Base-by-base conservation (phyloP, 1,140 invertebrate species). In the Orussus abietinus region DNA sequence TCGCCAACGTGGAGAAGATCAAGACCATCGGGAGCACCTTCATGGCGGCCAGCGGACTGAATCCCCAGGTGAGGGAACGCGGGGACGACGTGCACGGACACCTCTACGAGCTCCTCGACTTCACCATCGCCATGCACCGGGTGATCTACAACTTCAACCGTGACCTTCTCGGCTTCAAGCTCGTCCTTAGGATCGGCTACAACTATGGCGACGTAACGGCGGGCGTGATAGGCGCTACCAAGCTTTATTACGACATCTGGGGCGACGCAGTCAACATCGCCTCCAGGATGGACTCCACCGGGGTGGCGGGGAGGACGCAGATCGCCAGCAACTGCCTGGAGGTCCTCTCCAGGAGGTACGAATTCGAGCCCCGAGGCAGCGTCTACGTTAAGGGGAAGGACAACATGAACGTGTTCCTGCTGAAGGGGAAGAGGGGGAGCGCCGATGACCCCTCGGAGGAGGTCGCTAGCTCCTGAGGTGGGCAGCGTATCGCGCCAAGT, bases 221-320 rank as follows among this genome's bases (percentile, higher is more conserved):
- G 0, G 96, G 95, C 3, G 93, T 98, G 0, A 96, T 98, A 33
- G 95, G 95, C 0, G 96, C 93, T 1, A 90, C 89, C 0, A 98
- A 97, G 62, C 74, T 97, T 11, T 92, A 94, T 58, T 98, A 96
- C 53, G 96, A 98, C 66, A 97, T 98, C 37, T 98, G 96, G 96
- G 95, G 96, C 0, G 94, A 98, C 71, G 92, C 95, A 0, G 94
- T 97, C 0, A 98, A 98, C 71, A 95, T 98, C 37, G 92, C 95
- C 0, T 93, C 89, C 3, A 75, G 95, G 37, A 96, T 91, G 95
- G 95, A 98, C 62, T 93, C 91, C 1, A 94, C 90, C 0, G 90
- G 91, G 0, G 81, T 96, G 1, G 77, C 82, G 4, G 87, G 90
- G 38, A 75, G 84, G 37, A 92, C 96, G 48, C 93, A 98, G 66